Percentiles rank a stretch among this genome's conserved stretches.
Conservation (phyloP, 2,797 vertebrate species). For the Ctenopoma kingsleyae region DNA sequence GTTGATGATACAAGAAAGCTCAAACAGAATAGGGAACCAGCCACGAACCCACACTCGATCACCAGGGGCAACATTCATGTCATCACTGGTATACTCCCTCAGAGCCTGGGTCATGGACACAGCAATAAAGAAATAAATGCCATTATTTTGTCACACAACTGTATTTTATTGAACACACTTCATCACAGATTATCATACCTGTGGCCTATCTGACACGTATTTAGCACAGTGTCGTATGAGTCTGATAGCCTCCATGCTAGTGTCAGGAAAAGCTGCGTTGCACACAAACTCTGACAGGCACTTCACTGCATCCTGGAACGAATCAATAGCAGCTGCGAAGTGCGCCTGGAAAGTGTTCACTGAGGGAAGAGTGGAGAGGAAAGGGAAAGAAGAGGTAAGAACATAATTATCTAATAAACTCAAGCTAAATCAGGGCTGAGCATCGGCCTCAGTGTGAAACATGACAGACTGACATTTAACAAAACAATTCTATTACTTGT, state of each 20-base stretch:
- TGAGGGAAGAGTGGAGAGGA: conserved; percentile 65
- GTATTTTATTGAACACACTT: rapidly evolving
- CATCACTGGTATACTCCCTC: conserved; percentile 96
- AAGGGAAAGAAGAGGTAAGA: background rate
- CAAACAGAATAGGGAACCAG: conserved; percentile 97
- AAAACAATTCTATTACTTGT: background rate
- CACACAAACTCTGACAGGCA: conserved; percentile 97
- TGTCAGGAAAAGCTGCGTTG: conserved; percentile 94
- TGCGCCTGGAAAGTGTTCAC: conserved; percentile 94
- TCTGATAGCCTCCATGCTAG: conserved; percentile 96
- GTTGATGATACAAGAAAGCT: conserved; percentile 97
- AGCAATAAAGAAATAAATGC: background rate
- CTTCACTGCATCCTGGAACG: conserved; percentile 96
- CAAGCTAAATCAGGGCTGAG: background rate
- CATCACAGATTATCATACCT: conserved; percentile 79
- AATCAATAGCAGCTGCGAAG: conserved; percentile 95
- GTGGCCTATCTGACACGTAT: conserved; percentile 93
- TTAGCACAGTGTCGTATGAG: conserved; percentile 95
- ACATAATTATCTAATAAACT: background rate
- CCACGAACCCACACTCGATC: conserved; percentile 97
- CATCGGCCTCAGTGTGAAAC: background rate
- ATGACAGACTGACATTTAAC: background rate
- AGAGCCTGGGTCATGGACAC: conserved; percentile 83
- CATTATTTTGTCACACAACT: background rate
- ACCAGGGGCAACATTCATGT: conserved; percentile 96